A percentile compares a stretch with the other conserved stretches of the same genome.
These are phyloP conservation scores for Syrmaticus mikado DNA, from an alignment of 2,113 vertebrate genomes.

Conservation along the genomic window DNA sequence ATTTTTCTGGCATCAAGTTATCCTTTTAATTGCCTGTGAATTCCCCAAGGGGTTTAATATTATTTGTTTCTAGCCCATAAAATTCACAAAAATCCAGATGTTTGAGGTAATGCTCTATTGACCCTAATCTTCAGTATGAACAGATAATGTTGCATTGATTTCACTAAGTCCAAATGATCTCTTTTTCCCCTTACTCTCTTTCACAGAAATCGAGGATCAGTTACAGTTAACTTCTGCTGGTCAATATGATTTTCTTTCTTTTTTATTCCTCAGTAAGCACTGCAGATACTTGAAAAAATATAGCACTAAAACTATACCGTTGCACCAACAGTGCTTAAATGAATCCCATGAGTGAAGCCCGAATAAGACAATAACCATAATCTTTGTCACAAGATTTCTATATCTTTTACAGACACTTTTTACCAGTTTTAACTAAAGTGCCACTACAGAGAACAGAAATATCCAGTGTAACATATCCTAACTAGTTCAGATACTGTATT, in stretches of 20 bases:
- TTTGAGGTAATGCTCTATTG: slow-evolving; percentile 1
- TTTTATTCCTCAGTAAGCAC: background rate
- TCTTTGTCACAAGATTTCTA: background rate
- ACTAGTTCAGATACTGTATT: background rate
- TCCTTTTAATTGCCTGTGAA: background rate
- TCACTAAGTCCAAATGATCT: background rate
- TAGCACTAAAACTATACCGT: background rate
- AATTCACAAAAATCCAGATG: slow-evolving; percentile 10
- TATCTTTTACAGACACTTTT: background rate
- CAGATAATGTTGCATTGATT: background rate
- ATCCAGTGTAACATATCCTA: background rate
- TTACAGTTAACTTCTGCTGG: background rate
- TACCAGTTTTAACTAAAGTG: background rate
- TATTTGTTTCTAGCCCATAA: slow-evolving; percentile 10
- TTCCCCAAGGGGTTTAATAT: background rate
- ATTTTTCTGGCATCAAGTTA: slow-evolving; percentile 18
- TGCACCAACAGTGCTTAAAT: background rate
- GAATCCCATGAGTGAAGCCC: background rate
- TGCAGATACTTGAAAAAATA: background rate
- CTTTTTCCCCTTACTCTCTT: background rate
- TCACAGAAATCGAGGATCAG: background rate
- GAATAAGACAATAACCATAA: background rate
- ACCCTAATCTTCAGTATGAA: slow-evolving; percentile 8
- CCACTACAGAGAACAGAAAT: background rate
- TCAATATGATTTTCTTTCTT: background rate